Base-by-base conservation (phyloP, 1,140 invertebrate species). In the Bursaphelenchus mucronatus region DNA sequence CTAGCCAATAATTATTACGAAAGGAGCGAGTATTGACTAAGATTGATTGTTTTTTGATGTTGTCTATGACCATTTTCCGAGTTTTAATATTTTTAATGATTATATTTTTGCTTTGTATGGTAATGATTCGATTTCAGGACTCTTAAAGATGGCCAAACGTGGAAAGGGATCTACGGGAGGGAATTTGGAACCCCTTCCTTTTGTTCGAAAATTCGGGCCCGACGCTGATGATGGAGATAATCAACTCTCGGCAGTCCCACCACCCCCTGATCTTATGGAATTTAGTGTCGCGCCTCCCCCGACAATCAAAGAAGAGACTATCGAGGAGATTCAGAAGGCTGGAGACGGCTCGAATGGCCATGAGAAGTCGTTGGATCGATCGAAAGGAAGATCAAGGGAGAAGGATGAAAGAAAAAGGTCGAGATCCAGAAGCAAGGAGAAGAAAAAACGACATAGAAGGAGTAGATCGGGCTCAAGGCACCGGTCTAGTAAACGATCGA, bases 151-250 rank as follows among this genome's bases (percentile, higher is more conserved):
- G 47, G 47, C 13, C 13, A 49, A 49, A 49, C 47, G 47, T 49
- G 47, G 47, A n/a, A 19, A 19, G 13, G 47, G 47, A 49, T 2
- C 59, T 46, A 72, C 76, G 40, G 76, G 76, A n/a, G 76, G 73
- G 10, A 78, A 78, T 54, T 69, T 61, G 10, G 76, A 78, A 58
- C 76, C 76, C 6, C 77, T 78, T 77, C 71, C 77, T 43, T 78
- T 78, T 56, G 57, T 79, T 3, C 68, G 76, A 6, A 73, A 76
- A 59, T 78, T 67, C 67, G 76, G 76, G 15, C 57, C 57, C 10
- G 67, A 55, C 30, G 61, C 54, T 21, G 49, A 54, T 44, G 56
- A 50, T 8, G 68, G 19, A 9, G 54, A 70, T 9, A 61, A 17
- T 30, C 8, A 8, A n/a, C 43, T n/a, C n/a, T n/a, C n/a, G n/a